phyloP scores from a whole-genome alignment of 2,797 vertebrate species.

The Falco peregrinus region DNA sequence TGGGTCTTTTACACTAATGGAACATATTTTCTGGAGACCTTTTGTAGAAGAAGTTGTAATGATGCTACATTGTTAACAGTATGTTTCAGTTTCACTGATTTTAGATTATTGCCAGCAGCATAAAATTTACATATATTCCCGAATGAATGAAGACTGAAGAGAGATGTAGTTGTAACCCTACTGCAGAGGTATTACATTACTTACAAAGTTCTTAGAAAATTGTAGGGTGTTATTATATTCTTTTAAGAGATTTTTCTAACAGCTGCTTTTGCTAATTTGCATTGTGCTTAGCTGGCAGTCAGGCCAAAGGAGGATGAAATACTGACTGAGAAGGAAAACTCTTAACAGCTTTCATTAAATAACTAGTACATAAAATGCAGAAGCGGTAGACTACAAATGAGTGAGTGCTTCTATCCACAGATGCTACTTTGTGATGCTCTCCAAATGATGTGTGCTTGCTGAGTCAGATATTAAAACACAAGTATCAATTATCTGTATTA shows the following conservation, averaged over 20 bases:
- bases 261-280: conserved; percentile 3
- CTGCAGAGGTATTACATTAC: background rate
- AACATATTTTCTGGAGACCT: background rate
- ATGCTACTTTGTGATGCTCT: background rate
- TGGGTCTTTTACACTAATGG: background rate
- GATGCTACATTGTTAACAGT: background rate
- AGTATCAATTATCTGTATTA: background rate
- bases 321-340: background rate
- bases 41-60: background rate
- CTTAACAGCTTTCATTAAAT: background rate
- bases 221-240: background rate
- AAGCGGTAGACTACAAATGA: background rate
- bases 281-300: background rate
- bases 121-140: background rate
- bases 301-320: background rate
- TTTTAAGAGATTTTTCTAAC: background rate
- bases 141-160: background rate
- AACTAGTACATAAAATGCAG: background rate
- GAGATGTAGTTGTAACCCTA: background rate
- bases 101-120: background rate
- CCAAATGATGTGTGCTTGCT: background rate
- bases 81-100: background rate
- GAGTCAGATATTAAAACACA: background rate
- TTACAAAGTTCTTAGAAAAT: background rate
- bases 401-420: background rate